Conservation (phyloP, 2,888 invertebrate species). For the Eristalinus aeneus region DNA sequence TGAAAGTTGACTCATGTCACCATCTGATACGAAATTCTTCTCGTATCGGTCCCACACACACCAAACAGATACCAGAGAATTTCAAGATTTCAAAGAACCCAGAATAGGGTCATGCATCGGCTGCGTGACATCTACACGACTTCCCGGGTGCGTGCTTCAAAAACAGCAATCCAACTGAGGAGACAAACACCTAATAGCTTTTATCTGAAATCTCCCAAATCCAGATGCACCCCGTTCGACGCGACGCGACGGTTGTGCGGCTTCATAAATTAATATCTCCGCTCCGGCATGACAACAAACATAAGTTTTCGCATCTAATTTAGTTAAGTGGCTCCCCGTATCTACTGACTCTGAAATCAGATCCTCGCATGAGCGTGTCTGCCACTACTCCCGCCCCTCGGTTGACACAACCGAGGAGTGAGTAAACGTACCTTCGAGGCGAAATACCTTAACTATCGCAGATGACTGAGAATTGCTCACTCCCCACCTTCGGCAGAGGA, state of each 20-base stretch:
- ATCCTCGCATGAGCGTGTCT: slow-evolving; percentile 1
- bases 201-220: neutral
- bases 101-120: no score
- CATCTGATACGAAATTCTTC: no score
- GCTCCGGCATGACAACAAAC: slow-evolving; percentile 59
- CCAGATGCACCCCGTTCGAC: neutral
- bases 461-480: slow-evolving; percentile 18
- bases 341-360: slow-evolving; percentile 28
- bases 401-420: neutral
- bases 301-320: slow-evolving; percentile 63
- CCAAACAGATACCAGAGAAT: no score
- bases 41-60: no score
- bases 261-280: slow-evolving; percentile 56
- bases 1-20: no score
- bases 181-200: neutral
- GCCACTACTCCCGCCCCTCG: neutral
- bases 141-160: no score
- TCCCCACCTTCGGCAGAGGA: neutral
- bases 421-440: slow-evolving; percentile 23
- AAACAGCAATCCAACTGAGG: neutral
- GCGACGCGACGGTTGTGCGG: neutral
- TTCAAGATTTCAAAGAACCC: no score
- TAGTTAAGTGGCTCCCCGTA: slow-evolving; percentile 38
- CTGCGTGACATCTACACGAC: no score
- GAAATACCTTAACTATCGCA: slow-evolving; percentile 29